A percentile compares a stretch with the other conserved stretches of the same genome.
Evolutionary conservation across 2,797 vertebrate species (phyloP).

Genomic region (Sciaenops ocellatus): DNA sequence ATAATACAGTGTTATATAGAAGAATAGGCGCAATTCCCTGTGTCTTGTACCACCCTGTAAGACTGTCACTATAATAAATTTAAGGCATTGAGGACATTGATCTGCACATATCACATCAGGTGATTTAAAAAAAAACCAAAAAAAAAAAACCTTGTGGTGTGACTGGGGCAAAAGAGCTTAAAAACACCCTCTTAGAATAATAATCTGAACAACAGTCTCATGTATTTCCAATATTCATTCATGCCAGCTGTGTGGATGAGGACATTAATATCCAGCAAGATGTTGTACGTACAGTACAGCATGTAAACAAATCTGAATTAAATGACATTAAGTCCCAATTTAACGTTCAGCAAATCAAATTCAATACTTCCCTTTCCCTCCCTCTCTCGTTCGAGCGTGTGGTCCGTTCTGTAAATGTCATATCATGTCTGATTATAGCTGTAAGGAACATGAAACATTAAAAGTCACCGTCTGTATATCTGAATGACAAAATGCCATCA

Average conservation of each 20-base stretch:
- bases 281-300: background rate
- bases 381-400: background rate
- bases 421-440: too few relatives aligned
- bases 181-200: background rate
- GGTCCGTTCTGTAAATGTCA: too few relatives aligned
- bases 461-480: too few relatives aligned
- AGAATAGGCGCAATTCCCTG: background rate
- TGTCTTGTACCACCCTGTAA: too few relatives aligned
- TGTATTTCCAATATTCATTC: background rate
- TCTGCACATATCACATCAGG: background rate
- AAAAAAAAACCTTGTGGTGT: too few relatives aligned
- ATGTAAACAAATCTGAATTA: background rate
- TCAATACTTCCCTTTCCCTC: too few relatives aligned
- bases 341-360: too few relatives aligned
- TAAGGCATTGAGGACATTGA: background rate
- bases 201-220: background rate
- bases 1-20: background rate
- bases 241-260: background rate
- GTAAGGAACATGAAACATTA: too few relatives aligned
- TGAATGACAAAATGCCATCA: background rate
- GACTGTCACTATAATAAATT: background rate
- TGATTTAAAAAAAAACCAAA: too few relatives aligned
- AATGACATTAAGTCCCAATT: too few relatives aligned
- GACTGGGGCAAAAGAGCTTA: background rate
- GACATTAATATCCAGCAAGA: background rate